Conservation (phyloP, 1,140 invertebrate genomes). For the Eriocheir sinensis region DNA sequence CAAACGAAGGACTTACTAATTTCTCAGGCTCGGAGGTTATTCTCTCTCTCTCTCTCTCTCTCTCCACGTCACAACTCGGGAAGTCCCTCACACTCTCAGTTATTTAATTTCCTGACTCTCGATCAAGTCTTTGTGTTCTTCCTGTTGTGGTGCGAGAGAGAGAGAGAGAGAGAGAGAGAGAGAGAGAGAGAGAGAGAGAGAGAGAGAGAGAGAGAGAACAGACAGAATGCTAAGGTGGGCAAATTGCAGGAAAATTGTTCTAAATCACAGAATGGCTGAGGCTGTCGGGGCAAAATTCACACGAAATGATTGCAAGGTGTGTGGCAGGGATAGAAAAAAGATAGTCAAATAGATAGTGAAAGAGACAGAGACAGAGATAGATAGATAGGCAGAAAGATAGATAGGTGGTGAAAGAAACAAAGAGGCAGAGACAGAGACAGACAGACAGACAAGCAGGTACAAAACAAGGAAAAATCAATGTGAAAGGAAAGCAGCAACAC, state of each 20-base stretch:
- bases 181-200: conserved; percentile 1
- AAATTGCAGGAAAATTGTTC: not conserved
- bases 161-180: not conserved
- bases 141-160: not conserved
- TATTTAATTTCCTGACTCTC: not conserved
- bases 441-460: too few species aligned
- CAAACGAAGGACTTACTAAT: too few species aligned
- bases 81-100: not conserved
- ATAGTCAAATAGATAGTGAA: too few species aligned
- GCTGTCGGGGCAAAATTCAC: not conserved
- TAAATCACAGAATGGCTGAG: not conserved
- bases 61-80: not conserved
- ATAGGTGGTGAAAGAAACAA: too few species aligned
- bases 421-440: too few species aligned
- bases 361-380: too few species aligned
- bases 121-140: not conserved
- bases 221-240: not conserved
- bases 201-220: conserved; percentile 6
- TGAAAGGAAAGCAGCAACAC: not conserved
- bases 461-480: not conserved
- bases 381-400: too few species aligned
- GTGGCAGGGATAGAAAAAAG: not conserved
- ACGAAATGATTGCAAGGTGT: not conserved
- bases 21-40: too few species aligned
- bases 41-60: too few species aligned